phyloP scores from a whole-genome alignment of 2,797 vertebrate species.

The Lepilemur ruficaudatus region DNA sequence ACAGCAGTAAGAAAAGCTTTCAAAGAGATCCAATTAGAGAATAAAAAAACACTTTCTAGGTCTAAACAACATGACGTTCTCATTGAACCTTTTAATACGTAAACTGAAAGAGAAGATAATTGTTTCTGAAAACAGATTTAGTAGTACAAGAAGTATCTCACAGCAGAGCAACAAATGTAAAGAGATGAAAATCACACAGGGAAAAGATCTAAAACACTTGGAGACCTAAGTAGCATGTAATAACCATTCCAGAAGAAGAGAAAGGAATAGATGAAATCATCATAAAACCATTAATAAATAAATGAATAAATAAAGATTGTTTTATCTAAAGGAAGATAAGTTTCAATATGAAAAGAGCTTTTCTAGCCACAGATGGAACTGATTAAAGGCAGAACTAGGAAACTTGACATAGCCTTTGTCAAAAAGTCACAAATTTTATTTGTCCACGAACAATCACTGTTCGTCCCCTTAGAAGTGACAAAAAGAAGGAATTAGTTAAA shows the following conservation, averaged over 20 bases:
- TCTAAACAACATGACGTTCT: neutral
- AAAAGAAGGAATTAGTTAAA: neutral
- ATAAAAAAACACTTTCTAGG: neutral
- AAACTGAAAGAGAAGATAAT: neutral
- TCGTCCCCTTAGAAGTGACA: neutral
- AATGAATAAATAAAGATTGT: neutral
- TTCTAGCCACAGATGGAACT: neutral
- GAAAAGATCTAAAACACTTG: too few species aligned
- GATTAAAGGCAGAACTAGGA: neutral
- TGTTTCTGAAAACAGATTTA: slow-evolving; percentile 2
- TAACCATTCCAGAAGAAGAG: neutral
- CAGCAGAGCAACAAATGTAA: neutral
- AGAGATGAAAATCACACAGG: neutral
- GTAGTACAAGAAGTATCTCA: neutral
- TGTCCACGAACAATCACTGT: neutral
- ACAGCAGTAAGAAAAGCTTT: neutral
- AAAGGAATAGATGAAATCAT: neutral
- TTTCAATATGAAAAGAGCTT: neutral
- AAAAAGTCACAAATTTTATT: neutral
- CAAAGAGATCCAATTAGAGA: neutral
- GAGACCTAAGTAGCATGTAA: neutral
- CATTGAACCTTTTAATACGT: neutral
- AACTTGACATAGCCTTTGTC: neutral
- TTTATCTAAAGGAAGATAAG: neutral
- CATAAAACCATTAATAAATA: neutral